Base-by-base conservation (phyloP, 2,888 invertebrate genomes). In the Drosophila seclusa region DNA sequence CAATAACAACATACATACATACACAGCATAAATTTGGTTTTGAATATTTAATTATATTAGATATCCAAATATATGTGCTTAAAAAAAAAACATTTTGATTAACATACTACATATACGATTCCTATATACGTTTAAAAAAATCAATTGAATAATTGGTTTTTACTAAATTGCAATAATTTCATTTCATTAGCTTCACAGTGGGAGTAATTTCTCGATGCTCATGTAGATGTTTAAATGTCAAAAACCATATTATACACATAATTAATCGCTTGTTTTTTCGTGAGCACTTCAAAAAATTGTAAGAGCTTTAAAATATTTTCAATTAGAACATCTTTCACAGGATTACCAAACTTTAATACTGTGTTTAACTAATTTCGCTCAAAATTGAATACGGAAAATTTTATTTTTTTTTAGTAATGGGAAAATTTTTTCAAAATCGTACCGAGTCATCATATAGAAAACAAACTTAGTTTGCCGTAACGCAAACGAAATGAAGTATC, bases 1-100 rank as follows among this genome's bases (percentile, higher is more conserved):
- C 57, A 68, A 68, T 54, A 59, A 32, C 45, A n/a, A 42, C 8
- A 31, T 21, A 24, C 6, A 31, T 4, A 16, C 5, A 3, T 21
- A 5, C 16, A 10, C 7, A 11, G 16, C 6, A 42, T 29, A 0
- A 16, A 38, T 7, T 54, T 24, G 11, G 27, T 27, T 13, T 32
- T 18, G 27, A n/a, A 54, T 11, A 18, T 13, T 38, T 2, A 11
- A 54, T 27, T 38, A 27, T 27, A 3, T n/a, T 11, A 6, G 0
- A 2, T 16, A 24, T 2, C 16, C 13, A 24, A 34, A 34, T 24
- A 34, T 34, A 16, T 21, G 2, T 24, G 16, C 4, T 53, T 10
- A 34, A 24, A 8, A 48, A 48, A 27, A 24, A 32, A 34, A 18
- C 8, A 32, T 27, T 27, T 59, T 27, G 11, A n/a, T 27, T 42